phyloP scores from a whole-genome alignment of 2,888 invertebrate genomes.

The Metopia argyrocephala region DNA sequence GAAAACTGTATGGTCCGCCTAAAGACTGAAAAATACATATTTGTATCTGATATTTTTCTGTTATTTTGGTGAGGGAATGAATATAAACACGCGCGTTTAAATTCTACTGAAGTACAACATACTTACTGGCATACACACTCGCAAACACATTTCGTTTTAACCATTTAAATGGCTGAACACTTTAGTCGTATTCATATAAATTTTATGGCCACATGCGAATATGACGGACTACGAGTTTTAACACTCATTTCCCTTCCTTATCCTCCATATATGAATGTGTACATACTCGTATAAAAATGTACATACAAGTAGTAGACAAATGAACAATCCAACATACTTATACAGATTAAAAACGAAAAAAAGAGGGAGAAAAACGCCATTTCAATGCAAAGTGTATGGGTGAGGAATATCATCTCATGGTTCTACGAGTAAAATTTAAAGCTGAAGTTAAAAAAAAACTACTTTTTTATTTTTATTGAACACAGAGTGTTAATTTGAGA shows the following conservation, averaged over 20 bases:
- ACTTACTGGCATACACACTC: background rate
- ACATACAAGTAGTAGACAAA: background rate
- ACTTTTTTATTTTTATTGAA: too few species aligned
- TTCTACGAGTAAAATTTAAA: slow-evolving; percentile 30
- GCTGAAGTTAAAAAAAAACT: slow-evolving; percentile 18
- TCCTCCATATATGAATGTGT: background rate
- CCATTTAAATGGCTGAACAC: background rate
- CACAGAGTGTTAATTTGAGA: slow-evolving; percentile 59
- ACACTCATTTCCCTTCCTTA: background rate
- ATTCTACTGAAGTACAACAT: background rate
- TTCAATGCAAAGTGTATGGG: too few species aligned
- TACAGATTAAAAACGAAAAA: background rate
- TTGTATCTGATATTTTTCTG: background rate
- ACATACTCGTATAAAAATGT: too few species aligned
- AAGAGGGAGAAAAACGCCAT: too few species aligned
- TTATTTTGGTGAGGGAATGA: slow-evolving; percentile 15
- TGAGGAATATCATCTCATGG: slow-evolving; percentile 41
- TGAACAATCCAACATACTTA: background rate
- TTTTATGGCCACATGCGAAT: background rate
- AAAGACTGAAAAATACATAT: too few species aligned
- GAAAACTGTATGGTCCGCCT: background rate
- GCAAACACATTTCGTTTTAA: background rate
- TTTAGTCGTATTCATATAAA: background rate
- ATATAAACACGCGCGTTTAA: slow-evolving; percentile 56
- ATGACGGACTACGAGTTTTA: background rate